Evolutionary conservation across 2,113 vertebrate genomes (phyloP), one percentile per base, ranked within the genome.

Genomic region (Syrrhaptes paradoxus): DNA sequence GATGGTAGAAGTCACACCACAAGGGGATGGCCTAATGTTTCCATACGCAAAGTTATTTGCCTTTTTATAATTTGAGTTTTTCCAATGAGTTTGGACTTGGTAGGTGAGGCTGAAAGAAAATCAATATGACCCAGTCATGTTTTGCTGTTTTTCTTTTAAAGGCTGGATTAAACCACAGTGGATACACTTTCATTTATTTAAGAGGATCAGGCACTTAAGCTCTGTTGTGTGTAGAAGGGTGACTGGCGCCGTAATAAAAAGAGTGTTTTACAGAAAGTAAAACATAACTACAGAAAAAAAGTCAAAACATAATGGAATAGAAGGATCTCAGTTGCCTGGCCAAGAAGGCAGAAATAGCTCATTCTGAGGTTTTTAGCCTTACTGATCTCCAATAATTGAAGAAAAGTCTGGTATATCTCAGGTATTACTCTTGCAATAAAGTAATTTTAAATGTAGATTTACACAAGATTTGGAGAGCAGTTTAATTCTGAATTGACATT

Each of bases 401-500:
- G 79, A 90, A 86, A 74, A 86, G 7, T 32, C 85, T 88, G 49
- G 11, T 68, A 9, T 65, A 89, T 66, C 76, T 72, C 73, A 93
- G 95, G 68, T 90, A 95, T 32, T 81, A 89, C 96, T 94, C 93
- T 86, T 20, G 28, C 25, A 92, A 61, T 70, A 80, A 81, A 86
- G 57, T 72, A 0, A 81, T 94, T 94, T 92, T 29, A 65, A 92
- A 86, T 46, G 65, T 57, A 77, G 76, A 28, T 71, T 90, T 65
- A 87, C 75, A 89, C 72, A 86, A 94, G 88, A 45, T 71, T 86
- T 61, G 45, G 58, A 90, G 76, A 22, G 65, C 49, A 34, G 34
- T 78, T 92, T 95, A 93, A 95, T 94, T 96, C 83, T 57, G 48
- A 72, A 81, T 32, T 96, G 92, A 90, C 96, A 95, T 97, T 97